Percentiles rank a stretch among this genome's conserved stretches.
These are phyloP conservation scores for Cordilura impudica DNA, from an alignment of 2,888 invertebrate genomes.

Conservation along the genomic window DNA sequence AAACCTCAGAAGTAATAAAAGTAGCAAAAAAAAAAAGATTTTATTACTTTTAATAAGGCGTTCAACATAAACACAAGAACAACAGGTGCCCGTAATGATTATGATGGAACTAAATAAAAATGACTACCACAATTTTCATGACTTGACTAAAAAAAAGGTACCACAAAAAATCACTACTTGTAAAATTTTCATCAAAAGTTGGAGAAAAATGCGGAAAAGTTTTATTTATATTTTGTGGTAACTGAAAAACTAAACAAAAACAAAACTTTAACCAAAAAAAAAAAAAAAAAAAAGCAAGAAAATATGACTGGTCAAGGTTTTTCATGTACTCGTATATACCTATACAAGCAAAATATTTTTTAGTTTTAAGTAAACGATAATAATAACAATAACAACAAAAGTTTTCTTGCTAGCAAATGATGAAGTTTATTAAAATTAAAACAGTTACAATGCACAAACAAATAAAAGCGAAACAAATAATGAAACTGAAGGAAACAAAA, in stretches of 20 bases:
- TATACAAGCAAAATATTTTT: background rate
- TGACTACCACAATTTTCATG: background rate
- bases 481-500: background rate
- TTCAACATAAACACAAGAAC: slow-evolving; percentile 55
- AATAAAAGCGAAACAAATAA: background rate
- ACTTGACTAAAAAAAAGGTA: background rate
- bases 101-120: slow-evolving; percentile 26
- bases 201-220: background rate
- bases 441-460: slow-evolving; percentile 23
- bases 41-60: slow-evolving; percentile 60
- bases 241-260: background rate
- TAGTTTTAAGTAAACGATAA: background rate
- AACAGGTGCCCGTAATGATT: slow-evolving; percentile 62
- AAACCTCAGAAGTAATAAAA: background rate
- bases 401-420: slow-evolving; percentile 44
- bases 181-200: background rate
- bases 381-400: background rate
- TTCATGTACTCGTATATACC: background rate
- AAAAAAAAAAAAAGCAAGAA: slow-evolving; percentile 11
- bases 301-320: slow-evolving; percentile 31
- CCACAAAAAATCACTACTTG: background rate
- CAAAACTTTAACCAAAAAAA: background rate
- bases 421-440: slow-evolving; percentile 60
- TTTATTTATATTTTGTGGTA: slow-evolving; percentile 24
- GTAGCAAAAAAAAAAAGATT: slow-evolving; percentile 4